These are phyloP conservation scores for Riparia riparia DNA, from an alignment of 2,113 vertebrate species.

Conservation along the genomic window DNA sequence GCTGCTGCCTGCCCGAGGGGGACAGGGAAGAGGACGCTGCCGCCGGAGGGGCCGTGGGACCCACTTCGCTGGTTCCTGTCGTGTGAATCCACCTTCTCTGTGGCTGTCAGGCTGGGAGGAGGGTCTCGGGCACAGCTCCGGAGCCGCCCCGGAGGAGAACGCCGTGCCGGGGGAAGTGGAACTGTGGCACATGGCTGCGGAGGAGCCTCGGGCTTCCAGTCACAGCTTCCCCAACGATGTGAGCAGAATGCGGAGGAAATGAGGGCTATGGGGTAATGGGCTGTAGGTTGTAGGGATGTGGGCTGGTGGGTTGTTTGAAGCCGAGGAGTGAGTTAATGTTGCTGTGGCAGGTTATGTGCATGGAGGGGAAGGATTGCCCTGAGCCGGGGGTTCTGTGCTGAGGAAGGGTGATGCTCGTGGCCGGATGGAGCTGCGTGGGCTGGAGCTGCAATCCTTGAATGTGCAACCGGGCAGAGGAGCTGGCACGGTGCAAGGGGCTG, in stretches of 20 bases:
- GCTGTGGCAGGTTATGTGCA: fast-evolving
- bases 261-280: fast-evolving
- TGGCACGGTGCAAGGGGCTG: fast-evolving
- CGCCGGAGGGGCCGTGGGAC: background rate
- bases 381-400: fast-evolving
- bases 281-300: background rate
- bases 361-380: background rate
- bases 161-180: background rate
- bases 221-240: background rate
- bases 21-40: background rate
- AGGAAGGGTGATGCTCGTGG: background rate
- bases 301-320: background rate
- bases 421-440: fast-evolving
- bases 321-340: background rate
- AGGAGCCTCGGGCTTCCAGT: background rate
- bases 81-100: background rate
- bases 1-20: background rate
- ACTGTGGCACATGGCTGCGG: background rate
- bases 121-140: background rate
- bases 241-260: background rate
- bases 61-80: background rate
- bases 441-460: background rate
- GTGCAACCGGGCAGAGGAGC: background rate
- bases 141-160: background rate
- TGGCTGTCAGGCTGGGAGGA: background rate